Evolutionary conservation across 2,888 invertebrate genomes (phyloP), one percentile per base, ranked within the genome.

Genomic region (Melipona bicolor): DNA sequence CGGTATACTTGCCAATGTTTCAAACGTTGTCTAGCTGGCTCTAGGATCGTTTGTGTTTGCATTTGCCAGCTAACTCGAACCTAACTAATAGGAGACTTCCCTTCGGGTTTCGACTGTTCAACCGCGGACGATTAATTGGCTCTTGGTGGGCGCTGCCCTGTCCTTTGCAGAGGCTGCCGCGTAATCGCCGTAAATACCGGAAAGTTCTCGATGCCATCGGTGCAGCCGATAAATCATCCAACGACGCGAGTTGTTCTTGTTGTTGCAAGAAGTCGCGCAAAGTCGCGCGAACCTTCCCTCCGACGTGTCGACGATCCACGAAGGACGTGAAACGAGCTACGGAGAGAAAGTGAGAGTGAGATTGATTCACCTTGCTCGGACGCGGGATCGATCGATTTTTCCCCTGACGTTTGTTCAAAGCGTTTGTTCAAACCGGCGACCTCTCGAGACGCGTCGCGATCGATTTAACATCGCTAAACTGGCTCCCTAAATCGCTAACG

Each of bases 61-160:
- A 36, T 54, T 54, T 27, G 21, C 21, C 27, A 13, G 21, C 1
- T n/a, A 17, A 36, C 50, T 73, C 32, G n/a, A n/a, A 56, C 11
- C 27, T 2, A 24, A 62, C 79, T 49, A 32, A 68, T 56, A 61
- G 62, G 49, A 32, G 49, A 49, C 56, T 65, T 79, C 50, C 80
- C 80, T 50, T 71, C 21, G 79, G 50, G 50, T 80, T 79, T 21
- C 4, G 49, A 77, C 54, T 54, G 64, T 54, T 73, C 43, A 17
- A 49, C 43, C 32, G 32, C 54, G 54, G 32, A n/a, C 79, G 56
- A 80, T 80, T 80, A 80, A 80, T 80, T 70, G 36, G 24, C 70
- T 79, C 36, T 17, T 15, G 61, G 67, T 43, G 61, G 52, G 68
- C 70, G 70, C 70, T 11, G 65, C 19, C 50, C 80, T 67, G 80